Base-by-base conservation (phyloP, 2,888 invertebrate genomes). In the Saturnia pavonia region DNA sequence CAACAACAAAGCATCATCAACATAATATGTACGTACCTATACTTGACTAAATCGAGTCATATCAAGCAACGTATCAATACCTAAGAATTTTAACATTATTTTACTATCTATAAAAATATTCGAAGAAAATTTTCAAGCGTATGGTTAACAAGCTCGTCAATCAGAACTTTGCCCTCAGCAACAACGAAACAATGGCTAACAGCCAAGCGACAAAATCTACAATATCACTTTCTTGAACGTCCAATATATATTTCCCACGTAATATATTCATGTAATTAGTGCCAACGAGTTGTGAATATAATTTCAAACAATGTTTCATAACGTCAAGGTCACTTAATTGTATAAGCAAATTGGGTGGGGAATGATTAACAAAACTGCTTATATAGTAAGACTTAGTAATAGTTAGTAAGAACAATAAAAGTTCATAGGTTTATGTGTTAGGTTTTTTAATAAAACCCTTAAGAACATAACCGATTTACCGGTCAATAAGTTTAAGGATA, bases 221-320 rank as follows among this genome's bases (percentile, higher is more conserved):
- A 67, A 74, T 73, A 74, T 73, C 68, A 73, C 60, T 65, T 43
- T 34, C 65, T 74, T 25, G 1, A 72, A 74, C 57, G 48, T 11
- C 65, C n/a, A 27, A 9, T 63, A 70, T 71, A 68, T 40, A 54
- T 51, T 54, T 68, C 54, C 19, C 40, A 19, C 40, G 40, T 65
- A 65, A 65, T 65, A 11, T 65, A 72, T 75, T 76, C 72, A 73
- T 74, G 70, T 77, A 82, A 79, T 74, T 75, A 79, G 74, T 77
- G 75, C 74, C 69, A 60, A 69, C 68, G 65, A 69, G 60, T 66
- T 63, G 19, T 73, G 70, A 80, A 81, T 79, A 78, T 76, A 80
- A 79, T 78, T 81, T 76, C 76, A 76, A 82, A 82, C 79, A 70
- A 70, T 77, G 12, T 14, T 22, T 27, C 69, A 73, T 76, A 75